Base-by-base conservation (phyloP, 2,113 vertebrate species). In the Neogale vison region DNA sequence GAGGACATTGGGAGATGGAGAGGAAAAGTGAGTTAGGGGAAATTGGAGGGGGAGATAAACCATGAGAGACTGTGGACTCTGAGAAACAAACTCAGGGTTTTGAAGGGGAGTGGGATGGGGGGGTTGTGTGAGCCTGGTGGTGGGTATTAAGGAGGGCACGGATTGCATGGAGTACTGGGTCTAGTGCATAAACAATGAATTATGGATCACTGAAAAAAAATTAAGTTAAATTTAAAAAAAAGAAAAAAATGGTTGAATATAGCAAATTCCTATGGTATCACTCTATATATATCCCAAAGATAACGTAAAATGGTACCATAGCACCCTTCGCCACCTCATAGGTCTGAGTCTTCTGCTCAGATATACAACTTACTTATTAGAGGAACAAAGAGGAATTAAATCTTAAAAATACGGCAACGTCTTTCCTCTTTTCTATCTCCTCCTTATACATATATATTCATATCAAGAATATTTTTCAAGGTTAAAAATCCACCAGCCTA, bases 401-500 rank as follows among this genome's bases (percentile, higher is more conserved):
- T 42, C 87, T 92, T 81, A 52, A 91, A 88, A 72, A 52, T 15
- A 65, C 3, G 20, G 50, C 36, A 57, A 17, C 10, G 7, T 65
- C 24, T 57, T 83, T n/a, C 81, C 52, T 83, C 52, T 50, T 93
- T 81, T 69, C 65, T 72, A 0, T 59, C 47, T 71, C 36, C 13
- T 88, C 13, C 34, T 47, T 84, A 1, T 50, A 71, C 1, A 88
- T 74, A 69, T 24, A n/a, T 14, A 50, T 0, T 61, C 31, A 67
- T 15, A 61, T 1, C 26, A 24, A 90, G 23, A 89, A 57, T 47
- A 67, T 42, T 90, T 96, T 93, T 92, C 39, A 95, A 77, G 34
- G 18, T 87, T 95, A 63, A 97, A 82, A 71, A 94, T 93, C 65
- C 14, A 96, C 42, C 31, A 77, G 71, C 20, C 29, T 57, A 87